Evolutionary conservation across 1,140 invertebrate genomes (phyloP), one percentile per base, ranked within the genome.

Genomic region (Euwallacea fornicatus): DNA sequence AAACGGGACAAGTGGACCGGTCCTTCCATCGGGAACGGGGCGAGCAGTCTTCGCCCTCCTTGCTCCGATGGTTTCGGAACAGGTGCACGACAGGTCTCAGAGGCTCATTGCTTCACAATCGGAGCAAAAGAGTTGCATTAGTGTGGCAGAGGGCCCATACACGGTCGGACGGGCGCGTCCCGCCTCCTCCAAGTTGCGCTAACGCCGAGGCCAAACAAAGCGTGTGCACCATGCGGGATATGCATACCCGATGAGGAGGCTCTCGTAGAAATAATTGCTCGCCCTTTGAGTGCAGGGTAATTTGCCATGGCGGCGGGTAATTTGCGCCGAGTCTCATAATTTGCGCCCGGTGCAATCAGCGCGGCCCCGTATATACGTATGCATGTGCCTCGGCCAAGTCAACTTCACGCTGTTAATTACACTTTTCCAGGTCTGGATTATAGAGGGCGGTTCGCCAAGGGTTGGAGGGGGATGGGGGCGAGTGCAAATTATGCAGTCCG

Each of bases 251-350:
- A 66, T 66, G 64, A 66, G 53, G 42, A 47, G 59, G 16, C 64
- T 66, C 64, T 66, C 42, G 53, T 66, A 66, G 64, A 66, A 66
- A 66, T 66, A 66, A 66, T 66, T 66, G 64, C 64, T 66, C 64
- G 64, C 64, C 64, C 64, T 66, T 66, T 66, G 64, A 66, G 64
- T 56, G 53, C 33, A 56, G 64, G 64, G 64, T 66, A 66, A 66
- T 66, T 66, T 44, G 64, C 53, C 64, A 58, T 66, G 42, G 53
- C 54, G 42, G 41, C 64, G 41, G 64, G 54, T 66, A 66, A 66
- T 66, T 66, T 56, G 44, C 53, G 64, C 53, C 13, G 56, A 66
- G 64, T 66, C 47, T 66, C 54, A 58, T 66, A 66, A 66, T 66
- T 66, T 44, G 64, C 64, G 21, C 21, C 21, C 21, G 50, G 21